phyloP scores from a whole-genome alignment of 2,888 invertebrate genomes.

The Troides helena region DNA sequence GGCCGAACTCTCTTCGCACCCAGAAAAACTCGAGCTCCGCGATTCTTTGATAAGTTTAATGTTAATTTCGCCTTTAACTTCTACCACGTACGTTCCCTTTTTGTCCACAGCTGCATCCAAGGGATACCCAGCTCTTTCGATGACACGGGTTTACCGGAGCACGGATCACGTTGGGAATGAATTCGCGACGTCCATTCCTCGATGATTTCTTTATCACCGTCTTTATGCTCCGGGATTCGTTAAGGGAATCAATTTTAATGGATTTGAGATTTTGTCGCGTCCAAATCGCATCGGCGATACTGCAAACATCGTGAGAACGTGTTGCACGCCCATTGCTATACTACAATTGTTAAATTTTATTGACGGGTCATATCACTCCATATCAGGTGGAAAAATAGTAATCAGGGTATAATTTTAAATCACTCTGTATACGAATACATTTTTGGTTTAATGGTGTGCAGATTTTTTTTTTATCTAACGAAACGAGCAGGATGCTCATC shows the following conservation, averaged over 20 bases:
- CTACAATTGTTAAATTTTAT: constrained; percentile 21
- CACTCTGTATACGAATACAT: too few relatives aligned
- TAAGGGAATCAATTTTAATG: constrained; percentile 31
- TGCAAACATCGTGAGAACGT: constrained; percentile 11
- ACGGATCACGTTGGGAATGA: constrained; percentile 44
- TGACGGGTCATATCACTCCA: too few relatives aligned
- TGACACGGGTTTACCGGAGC: constrained; percentile 42
- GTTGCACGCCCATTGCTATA: background rate
- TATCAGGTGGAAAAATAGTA: too few relatives aligned
- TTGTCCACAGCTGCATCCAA: background rate
- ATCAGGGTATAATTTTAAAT: too few relatives aligned
- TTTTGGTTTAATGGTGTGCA: too few relatives aligned
- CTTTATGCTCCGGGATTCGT: constrained; percentile 37
- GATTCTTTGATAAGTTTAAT: background rate
- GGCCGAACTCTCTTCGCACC: constrained; percentile 21
- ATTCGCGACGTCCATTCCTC: constrained; percentile 41
- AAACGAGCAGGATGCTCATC: too few relatives aligned
- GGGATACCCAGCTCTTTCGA: constrained; percentile 25
- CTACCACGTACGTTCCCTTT: background rate
- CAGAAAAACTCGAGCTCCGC: constrained; percentile 21
- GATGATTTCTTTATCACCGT: constrained; percentile 57
- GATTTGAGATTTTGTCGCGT: constrained; percentile 37
- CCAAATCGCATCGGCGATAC: constrained; percentile 12
- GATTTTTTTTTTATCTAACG: too few relatives aligned
- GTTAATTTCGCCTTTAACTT: background rate